Evolutionary conservation across 1,140 invertebrate genomes (phyloP).

Genomic region (Drosophila erecta): DNA sequence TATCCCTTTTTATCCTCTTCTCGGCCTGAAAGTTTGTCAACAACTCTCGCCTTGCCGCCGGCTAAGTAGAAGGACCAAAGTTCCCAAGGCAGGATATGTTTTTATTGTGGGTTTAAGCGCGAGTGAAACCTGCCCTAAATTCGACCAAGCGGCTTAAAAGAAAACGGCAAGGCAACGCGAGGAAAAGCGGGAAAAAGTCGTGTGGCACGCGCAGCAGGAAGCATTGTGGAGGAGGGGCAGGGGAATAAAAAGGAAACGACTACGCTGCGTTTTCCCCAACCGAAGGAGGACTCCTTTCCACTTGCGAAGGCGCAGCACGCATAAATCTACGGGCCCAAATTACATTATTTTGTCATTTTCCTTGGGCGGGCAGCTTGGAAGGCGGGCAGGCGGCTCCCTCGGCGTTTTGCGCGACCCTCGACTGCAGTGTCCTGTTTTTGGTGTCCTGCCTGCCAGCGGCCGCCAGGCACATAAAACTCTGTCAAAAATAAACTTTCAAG

Average conservation of each 20-base stretch:
- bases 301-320: conserved; percentile 71
- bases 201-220: conserved; percentile 45
- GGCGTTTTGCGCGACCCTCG: conserved; percentile 2
- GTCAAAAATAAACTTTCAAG: conserved; percentile 79
- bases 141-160: conserved; percentile 74
- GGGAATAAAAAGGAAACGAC: conserved; percentile 56
- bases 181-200: conserved; percentile 21
- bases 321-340: conserved; percentile 82
- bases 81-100: conserved; percentile 43
- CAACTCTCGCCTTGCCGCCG: conserved; percentile 35
- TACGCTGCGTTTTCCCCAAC: conserved; percentile 67
- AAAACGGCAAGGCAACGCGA: conserved; percentile 25
- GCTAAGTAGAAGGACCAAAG: conserved; percentile 26
- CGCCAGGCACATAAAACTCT: conserved; percentile 77
- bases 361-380: neutral
- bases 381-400: conserved; percentile 7
- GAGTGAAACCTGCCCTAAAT: conserved; percentile 79
- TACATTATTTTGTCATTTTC: conserved; percentile 84
- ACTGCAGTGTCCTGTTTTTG: conserved; percentile 64
- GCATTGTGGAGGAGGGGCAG: conserved; percentile 21
- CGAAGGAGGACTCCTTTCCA: conserved; percentile 1
- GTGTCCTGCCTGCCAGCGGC: conserved; percentile 40
- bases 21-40: conserved; percentile 46
- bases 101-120: conserved; percentile 42
- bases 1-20: conserved; percentile 27